Base-by-base conservation (phyloP, 2,113 vertebrate genomes). In the Centropristis striata region DNA sequence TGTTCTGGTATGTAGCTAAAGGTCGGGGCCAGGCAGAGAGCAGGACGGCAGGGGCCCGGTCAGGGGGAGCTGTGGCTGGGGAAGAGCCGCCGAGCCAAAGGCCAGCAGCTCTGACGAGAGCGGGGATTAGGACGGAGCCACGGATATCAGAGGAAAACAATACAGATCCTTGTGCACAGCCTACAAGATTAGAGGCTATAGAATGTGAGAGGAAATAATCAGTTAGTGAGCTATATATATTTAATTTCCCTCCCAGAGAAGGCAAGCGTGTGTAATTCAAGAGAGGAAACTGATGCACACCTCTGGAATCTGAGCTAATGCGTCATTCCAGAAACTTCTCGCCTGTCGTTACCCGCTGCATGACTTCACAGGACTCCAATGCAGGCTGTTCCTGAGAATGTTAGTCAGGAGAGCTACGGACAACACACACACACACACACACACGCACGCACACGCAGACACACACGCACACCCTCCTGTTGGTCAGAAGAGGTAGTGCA, bases 1-100 rank as follows among this genome's bases (percentile, higher is more conserved):
- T 91, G 91, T 90, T 77, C 88, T 92, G 94, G 94, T 93, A 94
- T 94, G 93, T 90, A 89, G 78, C 92, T 94, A 94, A 95, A 95
- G 94, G 94, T 95, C 88, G 86, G 87, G 90, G 90, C 90, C 87
- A 89, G 87, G 91, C 79, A 23, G 77, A 75, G 81, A 89, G 91
- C 72, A 81, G 84, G 78, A 76, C 70, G 66, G 57, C 88, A 86
- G 93, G 80, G 94, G 90, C 93, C 92, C 85, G 10, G 28, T 85
- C 51, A 83, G 91, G 93, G 93, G 88, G 79, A 82, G 76, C 80
- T 75, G 80, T 70, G 73, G 75, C 82, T 67, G 66, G 70, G 83
- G 83, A 78, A 51, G 85, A 82, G 71, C 80, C 58, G 36, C 70
- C 69, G 61, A 88, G 78, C 86, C 81, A 83, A 82, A 89, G 81